Percentiles rank a stretch among this genome's conserved stretches.
Conservation (phyloP, 2,797 vertebrate species). For the Acrocephalus scirpaceus region DNA sequence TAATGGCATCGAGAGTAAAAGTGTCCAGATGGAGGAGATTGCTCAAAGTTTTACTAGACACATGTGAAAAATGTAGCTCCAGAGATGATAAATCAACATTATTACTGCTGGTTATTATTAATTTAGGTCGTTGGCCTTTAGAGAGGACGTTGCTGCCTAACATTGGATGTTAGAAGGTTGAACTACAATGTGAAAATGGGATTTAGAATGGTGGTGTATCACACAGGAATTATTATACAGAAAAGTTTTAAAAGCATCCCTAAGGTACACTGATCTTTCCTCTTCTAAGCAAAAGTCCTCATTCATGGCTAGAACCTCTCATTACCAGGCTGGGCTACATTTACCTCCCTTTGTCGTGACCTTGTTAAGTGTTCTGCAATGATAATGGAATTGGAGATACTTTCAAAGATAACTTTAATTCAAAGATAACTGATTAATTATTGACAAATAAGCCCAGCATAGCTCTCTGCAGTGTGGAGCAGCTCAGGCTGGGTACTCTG, state of each 20-base stretch:
- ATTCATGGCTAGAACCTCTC: neutral
- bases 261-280: neutral
- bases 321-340: neutral
- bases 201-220: neutral
- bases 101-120: neutral
- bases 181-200: neutral
- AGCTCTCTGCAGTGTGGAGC: rapidly evolving
- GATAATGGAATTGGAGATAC: neutral
- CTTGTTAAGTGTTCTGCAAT: neutral
- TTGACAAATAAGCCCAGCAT: neutral
- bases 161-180: neutral
- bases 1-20: neutral
- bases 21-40: neutral
- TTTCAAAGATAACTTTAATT: neutral
- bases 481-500: neutral
- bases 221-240: neutral
- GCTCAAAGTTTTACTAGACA: neutral
- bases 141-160: neutral
- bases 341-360: neutral
- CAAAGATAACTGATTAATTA: neutral
- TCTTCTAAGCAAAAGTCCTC: neutral
- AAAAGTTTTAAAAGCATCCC: neutral
- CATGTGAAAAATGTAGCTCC: neutral
- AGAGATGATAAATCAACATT: slow-evolving; percentile 3
- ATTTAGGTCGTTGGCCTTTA: neutral